Evolutionary conservation across 1,140 invertebrate genomes (phyloP), one percentile per base, ranked within the genome.

Genomic region (Gerris buenoi): DNA sequence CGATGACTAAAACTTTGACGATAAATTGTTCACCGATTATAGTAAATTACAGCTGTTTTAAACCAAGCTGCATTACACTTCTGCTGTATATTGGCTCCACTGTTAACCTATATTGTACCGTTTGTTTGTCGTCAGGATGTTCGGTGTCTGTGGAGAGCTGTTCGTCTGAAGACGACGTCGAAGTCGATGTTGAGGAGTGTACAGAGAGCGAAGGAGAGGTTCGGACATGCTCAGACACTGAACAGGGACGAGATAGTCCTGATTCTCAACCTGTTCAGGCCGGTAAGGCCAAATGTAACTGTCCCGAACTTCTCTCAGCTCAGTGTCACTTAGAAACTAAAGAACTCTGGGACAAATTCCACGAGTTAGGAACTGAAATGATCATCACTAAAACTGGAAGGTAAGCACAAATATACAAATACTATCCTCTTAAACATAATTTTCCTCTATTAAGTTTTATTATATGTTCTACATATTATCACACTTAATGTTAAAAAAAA

Each of bases 331-430:
- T 88, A 58, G 86, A 88, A 73, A 83, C 83, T 63, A 84, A 85
- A 73, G 85, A 88, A 2, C 68, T 98, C 61, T 98, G 96, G 96
- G 86, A 93, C 74, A 89, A 95, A 74, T 98, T 98, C 79, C 89
- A 97, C 79, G 88, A 93, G 72, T 83, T 97, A 66, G 92, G 93
- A 65, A 98, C 95, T 1, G 96, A 99, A 78, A 99, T 98, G 96
- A 99, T 98, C 77, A 98, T 98, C 79, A 98, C 96, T n/a, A 98
- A 98, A 81, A 92, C 90, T 66, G 96, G 96, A 80, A 85, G 87
- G 73, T 74, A 63, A 63, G 71, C 5, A 46, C n/a, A n/a, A n/a
- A n/a, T n/a, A n/a, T n/a, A n/a, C n/a, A n/a, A n/a, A n/a, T n/a
- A n/a, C n/a, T n/a, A n/a, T n/a, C n/a, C n/a, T n/a, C n/a, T n/a